A percentile compares a stretch with the other conserved stretches of the same genome.
Conservation (phyloP, 2,888 invertebrate genomes). For the Eristalinus aeneus region DNA sequence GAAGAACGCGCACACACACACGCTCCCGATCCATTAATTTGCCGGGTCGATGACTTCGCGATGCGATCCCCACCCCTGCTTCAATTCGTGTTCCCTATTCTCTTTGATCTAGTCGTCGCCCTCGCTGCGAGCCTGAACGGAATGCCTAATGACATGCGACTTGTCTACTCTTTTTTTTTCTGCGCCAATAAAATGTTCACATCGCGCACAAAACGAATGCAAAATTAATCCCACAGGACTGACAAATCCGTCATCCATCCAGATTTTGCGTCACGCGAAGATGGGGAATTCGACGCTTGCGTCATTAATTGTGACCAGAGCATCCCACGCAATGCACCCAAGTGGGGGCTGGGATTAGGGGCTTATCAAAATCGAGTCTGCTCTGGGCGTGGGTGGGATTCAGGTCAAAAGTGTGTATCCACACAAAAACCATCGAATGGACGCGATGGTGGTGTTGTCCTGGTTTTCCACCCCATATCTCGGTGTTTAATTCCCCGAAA, state of each 20-base stretch:
- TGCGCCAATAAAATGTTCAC: neutral
- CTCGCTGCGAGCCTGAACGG: neutral
- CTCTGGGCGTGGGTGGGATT: neutral
- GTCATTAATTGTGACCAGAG: neutral
- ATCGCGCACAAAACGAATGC: neutral
- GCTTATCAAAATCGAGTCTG: too few species aligned
- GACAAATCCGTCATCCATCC: neutral
- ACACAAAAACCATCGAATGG: neutral
- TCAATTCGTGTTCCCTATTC: neutral
- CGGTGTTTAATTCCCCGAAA: slow-evolving; percentile 42
- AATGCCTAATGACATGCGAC: neutral
- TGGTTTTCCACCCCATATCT: slow-evolving; percentile 24
- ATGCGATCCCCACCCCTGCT: neutral
- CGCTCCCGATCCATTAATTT: neutral
- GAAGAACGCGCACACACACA: neutral
- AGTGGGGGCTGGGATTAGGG: neutral
- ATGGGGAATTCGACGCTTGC: neutral
- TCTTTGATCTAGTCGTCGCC: neutral
- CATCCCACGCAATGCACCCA: neutral
- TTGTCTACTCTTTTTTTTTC: neutral
- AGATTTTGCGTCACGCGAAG: neutral
- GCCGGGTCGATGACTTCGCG: neutral
- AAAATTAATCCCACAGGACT: neutral
- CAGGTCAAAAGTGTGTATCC: neutral
- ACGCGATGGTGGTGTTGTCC: slow-evolving; percentile 2